Evolutionary conservation across 2,113 vertebrate genomes (phyloP), one percentile per base, ranked within the genome.

Genomic region (Melanerpes aurifrons): DNA sequence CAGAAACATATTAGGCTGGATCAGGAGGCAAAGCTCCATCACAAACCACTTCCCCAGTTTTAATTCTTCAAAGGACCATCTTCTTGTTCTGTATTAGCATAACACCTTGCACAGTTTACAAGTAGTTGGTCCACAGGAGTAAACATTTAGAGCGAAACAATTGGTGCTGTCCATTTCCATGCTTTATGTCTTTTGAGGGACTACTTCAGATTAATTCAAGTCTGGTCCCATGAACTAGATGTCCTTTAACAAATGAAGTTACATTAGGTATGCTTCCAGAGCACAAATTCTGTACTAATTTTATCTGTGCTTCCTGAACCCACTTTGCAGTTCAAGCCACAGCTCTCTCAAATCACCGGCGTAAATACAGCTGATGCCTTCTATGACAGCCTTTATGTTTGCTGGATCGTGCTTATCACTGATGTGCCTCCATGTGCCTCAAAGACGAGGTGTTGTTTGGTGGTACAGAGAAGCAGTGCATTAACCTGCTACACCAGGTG

Each of bases 11-110:
- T 40, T 2, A 2, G 72, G 61, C 16, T 91, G 54, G 31, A 82
- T 20, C 3, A 1, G 53, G 43, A 91, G 26, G 57, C 31, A 87
- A 77, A 91, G 8, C 17, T 87, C 31, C 43, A 68, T 70, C 69
- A 47, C 31, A 61, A 85, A 79, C 17, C 74, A 53, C 35, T 87
- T 80, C 72, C 37, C 89, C 40, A 9, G 48, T 80, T 93, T 94
- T 86, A 93, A 86, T 89, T 86, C 76, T 82, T 89, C 29, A 32
- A 89, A 82, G 26, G n/a, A 58, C 22, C 19, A 47, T 87, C 35
- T 69, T 88, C 63, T 64, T 80, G 10, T 50, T 87, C 40, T 56
- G 15, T 71, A 12, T 80, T 80, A 64, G 57, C 20, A 31, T 24
- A 94, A 58, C 63, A 81, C 69, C 37, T 88, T 5, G 0, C 45